phyloP scores from a whole-genome alignment of 2,113 vertebrate genomes.

The Caracal caracal region DNA sequence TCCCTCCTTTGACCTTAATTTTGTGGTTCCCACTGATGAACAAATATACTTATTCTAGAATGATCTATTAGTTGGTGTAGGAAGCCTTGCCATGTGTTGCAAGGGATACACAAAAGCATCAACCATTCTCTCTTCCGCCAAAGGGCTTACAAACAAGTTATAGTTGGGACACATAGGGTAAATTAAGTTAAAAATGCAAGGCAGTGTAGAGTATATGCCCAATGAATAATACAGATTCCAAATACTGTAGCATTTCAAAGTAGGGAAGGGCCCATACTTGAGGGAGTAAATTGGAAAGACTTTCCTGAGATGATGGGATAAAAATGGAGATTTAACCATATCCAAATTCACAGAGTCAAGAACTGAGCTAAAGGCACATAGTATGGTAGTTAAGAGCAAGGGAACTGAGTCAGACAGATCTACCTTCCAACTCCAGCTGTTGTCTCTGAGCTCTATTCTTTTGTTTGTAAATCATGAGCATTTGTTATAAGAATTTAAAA shows the following conservation, averaged over 20 bases:
- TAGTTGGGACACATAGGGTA: background rate
- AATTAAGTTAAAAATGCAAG: background rate
- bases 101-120: background rate
- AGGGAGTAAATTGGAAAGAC: background rate
- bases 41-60: conserved; percentile 2
- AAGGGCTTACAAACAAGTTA: background rate
- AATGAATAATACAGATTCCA: background rate
- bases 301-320: background rate
- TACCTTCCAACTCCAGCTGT: background rate
- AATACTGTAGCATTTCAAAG: background rate
- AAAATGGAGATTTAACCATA: background rate
- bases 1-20: background rate
- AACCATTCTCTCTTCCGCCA: background rate
- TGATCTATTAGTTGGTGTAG: background rate
- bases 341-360: background rate
- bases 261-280: no score
- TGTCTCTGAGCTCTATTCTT: background rate
- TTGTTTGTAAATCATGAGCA: background rate
- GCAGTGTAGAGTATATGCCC: background rate
- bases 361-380: background rate
- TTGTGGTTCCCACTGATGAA: background rate
- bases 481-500: background rate
- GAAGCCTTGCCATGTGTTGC: background rate
- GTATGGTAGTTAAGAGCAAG: background rate
- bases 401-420: no score